A percentile compares a stretch with the other conserved stretches of the same genome.
phyloP scores from a whole-genome alignment of 2,888 invertebrate genomes.

The Leuctra nigra region DNA sequence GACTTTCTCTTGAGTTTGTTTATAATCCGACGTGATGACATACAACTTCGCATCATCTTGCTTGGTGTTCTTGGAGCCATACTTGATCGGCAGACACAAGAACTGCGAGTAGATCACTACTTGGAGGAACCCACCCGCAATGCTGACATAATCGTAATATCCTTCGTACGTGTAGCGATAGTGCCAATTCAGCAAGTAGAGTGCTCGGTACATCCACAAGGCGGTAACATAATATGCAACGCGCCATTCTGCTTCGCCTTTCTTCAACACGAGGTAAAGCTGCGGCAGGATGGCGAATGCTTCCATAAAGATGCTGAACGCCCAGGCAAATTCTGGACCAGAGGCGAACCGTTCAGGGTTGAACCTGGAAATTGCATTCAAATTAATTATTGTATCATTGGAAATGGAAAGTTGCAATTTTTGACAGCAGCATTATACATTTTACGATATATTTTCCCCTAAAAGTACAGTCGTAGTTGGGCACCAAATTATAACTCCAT shows the following conservation, averaged over 20 bases:
- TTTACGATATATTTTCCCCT: no score
- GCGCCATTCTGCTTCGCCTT: neutral
- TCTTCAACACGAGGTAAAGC: neutral
- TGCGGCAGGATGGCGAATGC: neutral
- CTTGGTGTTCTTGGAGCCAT: no score
- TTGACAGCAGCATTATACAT: no score
- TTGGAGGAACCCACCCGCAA: neutral
- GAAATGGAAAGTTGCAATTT: no score
- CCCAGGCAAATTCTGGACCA: neutral
- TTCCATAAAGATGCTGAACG: neutral
- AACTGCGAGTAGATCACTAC: neutral
- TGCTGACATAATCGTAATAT: neutral
- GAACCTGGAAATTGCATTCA: no score
- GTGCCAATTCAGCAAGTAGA: neutral
- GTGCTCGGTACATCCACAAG: neutral
- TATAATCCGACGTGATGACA: no score
- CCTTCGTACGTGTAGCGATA: neutral
- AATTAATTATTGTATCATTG: no score
- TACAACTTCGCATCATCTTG: neutral
- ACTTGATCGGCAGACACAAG: neutral
- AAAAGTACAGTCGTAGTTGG: no score
- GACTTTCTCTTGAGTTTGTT: no score
- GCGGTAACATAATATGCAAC: neutral
- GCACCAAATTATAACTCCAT: no score
- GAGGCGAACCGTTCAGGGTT: no score